A percentile compares a stretch with the other conserved stretches of the same genome.
Evolutionary conservation across 2,888 invertebrate species (phyloP).

Genomic region (Carcina quercana): DNA sequence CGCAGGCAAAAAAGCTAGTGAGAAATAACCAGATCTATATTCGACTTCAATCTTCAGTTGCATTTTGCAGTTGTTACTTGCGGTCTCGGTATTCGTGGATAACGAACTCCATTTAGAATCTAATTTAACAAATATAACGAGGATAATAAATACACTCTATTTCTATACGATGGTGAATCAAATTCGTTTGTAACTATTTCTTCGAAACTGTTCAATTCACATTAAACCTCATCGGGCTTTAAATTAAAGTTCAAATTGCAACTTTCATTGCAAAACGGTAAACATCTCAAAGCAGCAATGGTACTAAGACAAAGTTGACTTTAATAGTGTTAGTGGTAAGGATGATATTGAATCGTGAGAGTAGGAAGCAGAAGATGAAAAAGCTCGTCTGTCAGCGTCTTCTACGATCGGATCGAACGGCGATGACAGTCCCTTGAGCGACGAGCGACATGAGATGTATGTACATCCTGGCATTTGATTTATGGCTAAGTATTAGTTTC

Average conservation of each 20-base stretch:
- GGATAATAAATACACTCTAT: no score
- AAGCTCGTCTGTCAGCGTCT: slow-evolving; percentile 14
- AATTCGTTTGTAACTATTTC: neutral
- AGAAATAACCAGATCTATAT: slow-evolving; percentile 5
- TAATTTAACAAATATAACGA: no score
- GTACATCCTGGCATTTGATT: slow-evolving; percentile 3
- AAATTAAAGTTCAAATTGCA: slow-evolving; percentile 12
- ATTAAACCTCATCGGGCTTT: slow-evolving; percentile 7
- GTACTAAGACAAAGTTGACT: slow-evolving; percentile 5
- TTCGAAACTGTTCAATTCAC: neutral
- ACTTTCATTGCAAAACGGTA: neutral
- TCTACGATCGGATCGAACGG: slow-evolving; percentile 8
- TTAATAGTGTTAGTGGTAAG: neutral
- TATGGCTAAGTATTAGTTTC: slow-evolving; percentile 2
- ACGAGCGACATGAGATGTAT: slow-evolving; percentile 11
- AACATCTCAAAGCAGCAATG: slow-evolving; percentile 9
- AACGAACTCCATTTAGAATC: no score
- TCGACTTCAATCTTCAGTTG: slow-evolving; percentile 12
- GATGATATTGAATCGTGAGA: slow-evolving; percentile 2
- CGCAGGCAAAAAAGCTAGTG: no score
- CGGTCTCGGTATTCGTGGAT: no score
- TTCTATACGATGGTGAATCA: no score
- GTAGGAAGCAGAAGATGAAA: slow-evolving; percentile 13
- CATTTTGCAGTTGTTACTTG: slow-evolving; percentile 12
- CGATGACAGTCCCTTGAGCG: slow-evolving; percentile 14